Evolutionary conservation across 2,888 invertebrate genomes (phyloP).

Genomic region (Pandemis corylana): DNA sequence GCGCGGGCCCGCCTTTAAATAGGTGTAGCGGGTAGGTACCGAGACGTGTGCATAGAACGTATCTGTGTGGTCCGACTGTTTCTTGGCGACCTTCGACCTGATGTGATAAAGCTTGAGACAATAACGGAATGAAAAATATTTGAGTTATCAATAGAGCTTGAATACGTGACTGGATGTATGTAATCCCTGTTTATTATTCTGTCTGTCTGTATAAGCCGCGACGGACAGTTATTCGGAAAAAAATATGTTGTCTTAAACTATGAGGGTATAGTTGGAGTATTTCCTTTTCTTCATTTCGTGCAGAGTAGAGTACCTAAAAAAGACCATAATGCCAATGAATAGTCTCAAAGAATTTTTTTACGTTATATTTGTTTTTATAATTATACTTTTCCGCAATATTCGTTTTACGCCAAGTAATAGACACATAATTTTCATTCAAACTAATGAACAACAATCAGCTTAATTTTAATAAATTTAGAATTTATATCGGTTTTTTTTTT

Average conservation of each 20-base stretch:
- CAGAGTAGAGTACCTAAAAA: not conserved
- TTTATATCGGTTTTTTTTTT: no score
- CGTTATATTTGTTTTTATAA: no score
- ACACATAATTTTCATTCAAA: not conserved
- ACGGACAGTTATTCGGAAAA: not conserved
- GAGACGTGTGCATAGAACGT: constrained; percentile 53
- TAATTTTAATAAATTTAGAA: not conserved
- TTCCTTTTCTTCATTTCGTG: not conserved
- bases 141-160: constrained; percentile 53
- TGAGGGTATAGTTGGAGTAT: not conserved
- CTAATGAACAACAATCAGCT: not conserved
- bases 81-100: constrained; percentile 72
- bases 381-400: no score
- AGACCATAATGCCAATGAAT: not conserved
- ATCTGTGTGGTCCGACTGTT: constrained; percentile 59
- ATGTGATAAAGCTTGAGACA: constrained; percentile 62
- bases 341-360: not conserved
- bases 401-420: no score
- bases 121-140: constrained; percentile 69
- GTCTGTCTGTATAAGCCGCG: not conserved
- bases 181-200: constrained; percentile 6
- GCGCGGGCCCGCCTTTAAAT: constrained; percentile 30
- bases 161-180: constrained; percentile 36
- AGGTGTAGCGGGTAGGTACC: constrained; percentile 15
- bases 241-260: not conserved